These are phyloP conservation scores for Sarcophaga variegata DNA, from an alignment of 2,888 invertebrate genomes.

Conservation along the genomic window DNA sequence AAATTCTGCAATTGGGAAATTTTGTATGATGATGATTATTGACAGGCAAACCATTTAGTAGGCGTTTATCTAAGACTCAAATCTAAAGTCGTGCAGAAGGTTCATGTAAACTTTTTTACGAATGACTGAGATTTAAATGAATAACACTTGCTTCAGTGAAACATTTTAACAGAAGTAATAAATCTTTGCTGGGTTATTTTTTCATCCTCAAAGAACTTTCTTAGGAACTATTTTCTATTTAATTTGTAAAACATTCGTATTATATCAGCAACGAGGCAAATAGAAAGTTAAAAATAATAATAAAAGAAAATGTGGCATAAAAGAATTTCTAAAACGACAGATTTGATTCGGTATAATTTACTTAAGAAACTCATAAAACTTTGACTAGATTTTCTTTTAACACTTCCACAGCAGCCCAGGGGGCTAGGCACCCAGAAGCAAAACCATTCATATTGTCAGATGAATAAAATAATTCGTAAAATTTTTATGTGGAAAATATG, in stretches of 20 bases:
- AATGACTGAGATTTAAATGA: too few relatives aligned
- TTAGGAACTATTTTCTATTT: constrained; percentile 22
- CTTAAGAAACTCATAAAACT: constrained; percentile 53
- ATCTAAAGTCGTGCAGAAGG: too few relatives aligned
- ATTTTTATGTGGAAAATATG: neutral
- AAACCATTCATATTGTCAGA: constrained; percentile 7
- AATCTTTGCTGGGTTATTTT: neutral
- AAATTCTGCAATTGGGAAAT: too few relatives aligned
- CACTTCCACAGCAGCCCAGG: neutral
- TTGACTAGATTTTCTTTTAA: constrained; percentile 32
- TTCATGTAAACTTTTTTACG: too few relatives aligned
- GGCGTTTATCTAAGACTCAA: neutral
- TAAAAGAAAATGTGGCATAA: neutral
- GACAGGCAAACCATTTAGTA: neutral
- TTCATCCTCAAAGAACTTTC: neutral
- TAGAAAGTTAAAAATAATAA: neutral
- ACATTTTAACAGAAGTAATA: neutral
- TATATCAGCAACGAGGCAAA: neutral
- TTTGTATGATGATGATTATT: neutral
- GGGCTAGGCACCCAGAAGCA: neutral
- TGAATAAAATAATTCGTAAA: neutral
- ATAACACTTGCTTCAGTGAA: too few relatives aligned
- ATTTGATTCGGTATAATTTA: constrained; percentile 12
- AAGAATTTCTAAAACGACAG: constrained; percentile 38
- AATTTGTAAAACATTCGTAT: neutral